Conservation (phyloP, 2,113 vertebrate species). For the Grammomys surdaster region DNA sequence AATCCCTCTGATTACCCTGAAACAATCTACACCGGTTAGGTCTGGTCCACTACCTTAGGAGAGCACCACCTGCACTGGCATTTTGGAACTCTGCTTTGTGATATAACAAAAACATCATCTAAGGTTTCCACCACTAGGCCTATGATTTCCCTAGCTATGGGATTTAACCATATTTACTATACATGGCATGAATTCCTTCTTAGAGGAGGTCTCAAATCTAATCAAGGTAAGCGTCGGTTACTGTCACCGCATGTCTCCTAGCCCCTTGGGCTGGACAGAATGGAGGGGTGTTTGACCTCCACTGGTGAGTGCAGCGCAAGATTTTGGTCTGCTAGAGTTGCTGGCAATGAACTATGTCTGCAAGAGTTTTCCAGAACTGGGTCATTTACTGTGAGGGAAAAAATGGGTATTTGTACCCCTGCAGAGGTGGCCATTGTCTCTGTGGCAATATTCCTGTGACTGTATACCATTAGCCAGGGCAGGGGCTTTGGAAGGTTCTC, state of each 20-base stretch:
- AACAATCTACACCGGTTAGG: neutral
- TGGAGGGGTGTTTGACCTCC: too few relatives aligned
- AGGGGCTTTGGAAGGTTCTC: too few relatives aligned
- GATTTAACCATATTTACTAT: neutral
- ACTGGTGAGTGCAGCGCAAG: accelerated
- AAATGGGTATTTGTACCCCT: too few relatives aligned
- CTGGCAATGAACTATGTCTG: too few relatives aligned
- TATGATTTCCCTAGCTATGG: neutral
- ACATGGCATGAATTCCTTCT: neutral
- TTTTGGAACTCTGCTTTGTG: neutral
- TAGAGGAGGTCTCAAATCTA: neutral
- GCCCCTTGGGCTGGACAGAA: too few relatives aligned
- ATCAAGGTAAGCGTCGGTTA: neutral
- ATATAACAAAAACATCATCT: neutral
- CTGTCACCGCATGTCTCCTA: too few relatives aligned
- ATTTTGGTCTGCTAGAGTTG: too few relatives aligned
- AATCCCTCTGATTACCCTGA: neutral
- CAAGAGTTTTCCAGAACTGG: too few relatives aligned
- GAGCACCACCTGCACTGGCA: neutral
- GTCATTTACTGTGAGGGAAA: too few relatives aligned
- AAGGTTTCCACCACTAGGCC: neutral
- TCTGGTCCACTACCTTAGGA: neutral
- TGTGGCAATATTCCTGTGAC: too few relatives aligned
- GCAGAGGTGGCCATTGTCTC: too few relatives aligned
- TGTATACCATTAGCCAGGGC: too few relatives aligned